Base-by-base conservation (phyloP, 2,113 vertebrate genomes). In the Bubo bubo region DNA sequence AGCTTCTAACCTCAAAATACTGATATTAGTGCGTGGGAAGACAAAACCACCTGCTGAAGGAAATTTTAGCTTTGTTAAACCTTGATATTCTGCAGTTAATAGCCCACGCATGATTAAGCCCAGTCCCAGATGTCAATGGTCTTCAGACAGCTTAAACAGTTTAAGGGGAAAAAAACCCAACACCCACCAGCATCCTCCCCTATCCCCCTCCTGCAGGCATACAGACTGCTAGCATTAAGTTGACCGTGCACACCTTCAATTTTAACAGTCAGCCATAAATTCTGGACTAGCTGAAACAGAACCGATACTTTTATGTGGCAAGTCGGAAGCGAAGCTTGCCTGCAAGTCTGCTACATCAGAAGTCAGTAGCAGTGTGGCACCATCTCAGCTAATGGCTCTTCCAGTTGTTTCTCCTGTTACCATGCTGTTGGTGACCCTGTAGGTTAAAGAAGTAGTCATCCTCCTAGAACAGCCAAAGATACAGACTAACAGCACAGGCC, bases 81-180 rank as follows among this genome's bases (percentile, higher is more conserved):
- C 47, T 92, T 88, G 75, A 74, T 92, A 75, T 92, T 91, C 76
- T 87, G 17, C 52, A 92, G 60, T 87, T 91, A 95, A 84, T 79
- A 89, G 62, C 39, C 86, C 56, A 81, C 8, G 1, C 14, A 56
- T 4, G 24, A 95, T 93, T 94, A 95, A 91, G 20, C 50, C 43
- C 49, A 76, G 7, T 50, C 21, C 24, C 76, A 81, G 52, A 67
- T 76, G 53, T 80, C 50, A 59, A 17, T 5, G 22, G 41, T 60
- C 5, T 10, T 23, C 32, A 91, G 26, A 70, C 22, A 82, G 28
- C 20, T 90, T 76, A 80, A 88, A 87, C 9, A 7, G 18, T 41
- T 41, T 71, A 62, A 50, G 12, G 24, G 4, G 5, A 15, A 14
- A 17, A 26, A 53, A 72, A 39, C 50, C 45, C 19, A 16, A 2